Conservation (phyloP, 2,797 vertebrate species). For the Sebastes oblongus region DNA sequence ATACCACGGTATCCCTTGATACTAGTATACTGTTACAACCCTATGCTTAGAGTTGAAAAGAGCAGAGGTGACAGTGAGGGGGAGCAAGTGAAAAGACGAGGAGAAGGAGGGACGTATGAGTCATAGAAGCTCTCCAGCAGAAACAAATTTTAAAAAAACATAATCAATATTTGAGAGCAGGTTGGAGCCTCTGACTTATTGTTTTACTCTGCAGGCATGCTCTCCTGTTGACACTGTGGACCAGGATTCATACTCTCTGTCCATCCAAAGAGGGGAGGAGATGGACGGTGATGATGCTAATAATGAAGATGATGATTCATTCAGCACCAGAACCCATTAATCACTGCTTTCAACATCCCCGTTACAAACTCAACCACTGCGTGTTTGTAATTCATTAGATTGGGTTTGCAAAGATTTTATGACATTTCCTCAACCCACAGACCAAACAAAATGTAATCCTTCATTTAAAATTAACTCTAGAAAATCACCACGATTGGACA, state of each 20-base stretch:
- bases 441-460: background rate
- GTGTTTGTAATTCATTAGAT: background rate
- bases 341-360: background rate
- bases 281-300: background rate
- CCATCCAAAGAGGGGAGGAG: background rate
- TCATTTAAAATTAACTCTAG: background rate
- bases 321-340: background rate
- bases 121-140: conserved; percentile 35
- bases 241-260: background rate
- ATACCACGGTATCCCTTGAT: background rate
- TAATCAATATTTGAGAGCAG: conserved; percentile 55
- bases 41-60: background rate
- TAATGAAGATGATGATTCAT: background rate
- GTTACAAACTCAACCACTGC: background rate
- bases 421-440: too few relatives aligned
- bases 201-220: background rate
- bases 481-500: background rate
- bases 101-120: conserved; percentile 19
- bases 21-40: background rate
- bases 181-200: conserved; percentile 16
- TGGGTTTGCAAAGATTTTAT: background rate
- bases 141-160: conserved; percentile 47
- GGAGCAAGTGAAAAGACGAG: conserved; percentile 4
- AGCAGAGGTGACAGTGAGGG: conserved; percentile 4
- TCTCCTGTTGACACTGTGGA: conserved; percentile 19